Percentiles rank a stretch among this genome's conserved stretches.
These are phyloP conservation scores for Vespertilio murinus DNA, from an alignment of 2,797 vertebrate genomes.

Conservation along the genomic window DNA sequence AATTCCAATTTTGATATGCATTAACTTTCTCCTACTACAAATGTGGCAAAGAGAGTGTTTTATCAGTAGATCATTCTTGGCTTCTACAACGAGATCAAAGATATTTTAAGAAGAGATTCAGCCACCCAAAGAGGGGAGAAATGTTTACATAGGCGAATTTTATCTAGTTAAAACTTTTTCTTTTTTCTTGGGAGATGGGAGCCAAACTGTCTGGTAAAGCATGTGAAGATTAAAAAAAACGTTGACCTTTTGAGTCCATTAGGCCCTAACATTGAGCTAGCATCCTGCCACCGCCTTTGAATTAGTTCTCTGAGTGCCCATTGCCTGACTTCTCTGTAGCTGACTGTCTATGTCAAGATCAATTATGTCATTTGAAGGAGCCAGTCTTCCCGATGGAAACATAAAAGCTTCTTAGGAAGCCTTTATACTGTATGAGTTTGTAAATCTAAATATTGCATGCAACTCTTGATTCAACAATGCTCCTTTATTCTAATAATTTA, in stretches of 20 bases:
- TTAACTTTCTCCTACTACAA: neutral
- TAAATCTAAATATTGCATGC: slow-evolving; percentile 39
- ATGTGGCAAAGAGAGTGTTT: neutral
- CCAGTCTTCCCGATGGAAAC: neutral
- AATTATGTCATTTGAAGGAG: slow-evolving; percentile 64
- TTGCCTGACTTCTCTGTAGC: slow-evolving; percentile 11
- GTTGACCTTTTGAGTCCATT: neutral
- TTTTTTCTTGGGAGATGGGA: slow-evolving; percentile 44
- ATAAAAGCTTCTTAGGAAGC: slow-evolving; percentile 43
- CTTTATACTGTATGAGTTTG: slow-evolving; percentile 65
- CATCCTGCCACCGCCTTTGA: neutral
- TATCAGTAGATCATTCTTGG: slow-evolving; percentile 7
- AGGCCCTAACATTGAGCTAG: neutral
- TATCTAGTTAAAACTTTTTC: slow-evolving; percentile 40
- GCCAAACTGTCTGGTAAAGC: slow-evolving; percentile 1
- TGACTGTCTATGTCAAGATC: slow-evolving; percentile 58
- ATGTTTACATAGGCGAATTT: slow-evolving; percentile 9
- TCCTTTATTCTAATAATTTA: slow-evolving; percentile 54
- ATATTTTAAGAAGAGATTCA: slow-evolving; percentile 45
- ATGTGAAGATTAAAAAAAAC: neutral
- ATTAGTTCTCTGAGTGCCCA: neutral
- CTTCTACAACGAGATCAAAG: neutral
- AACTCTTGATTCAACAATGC: slow-evolving; percentile 44
- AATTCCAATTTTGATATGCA: neutral
- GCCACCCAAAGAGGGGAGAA: neutral